These are phyloP conservation scores for Pterophyllum scalare DNA, from an alignment of 2,113 vertebrate species.

Conservation along the genomic window DNA sequence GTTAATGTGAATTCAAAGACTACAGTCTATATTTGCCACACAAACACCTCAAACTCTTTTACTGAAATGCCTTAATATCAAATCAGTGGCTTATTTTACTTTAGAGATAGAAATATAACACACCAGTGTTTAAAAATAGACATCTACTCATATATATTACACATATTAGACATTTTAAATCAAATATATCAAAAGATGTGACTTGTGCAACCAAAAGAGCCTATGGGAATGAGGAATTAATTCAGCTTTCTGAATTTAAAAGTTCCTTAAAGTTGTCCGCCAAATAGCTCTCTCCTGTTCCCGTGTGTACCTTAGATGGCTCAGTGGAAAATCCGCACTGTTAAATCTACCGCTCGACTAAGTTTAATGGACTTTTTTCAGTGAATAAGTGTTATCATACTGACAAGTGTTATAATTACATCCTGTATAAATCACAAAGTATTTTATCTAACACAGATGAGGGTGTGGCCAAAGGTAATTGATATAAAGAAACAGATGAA, in stretches of 20 bases:
- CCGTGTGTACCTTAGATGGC: no score
- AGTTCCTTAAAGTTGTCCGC: no score
- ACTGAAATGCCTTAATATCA: background rate
- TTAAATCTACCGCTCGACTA: background rate
- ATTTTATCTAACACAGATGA: no score
- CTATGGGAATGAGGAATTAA: background rate
- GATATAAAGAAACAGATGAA: no score
- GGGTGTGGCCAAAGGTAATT: no score
- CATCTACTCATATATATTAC: background rate
- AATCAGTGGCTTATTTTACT: background rate
- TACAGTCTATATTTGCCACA: background rate
- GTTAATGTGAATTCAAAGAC: slow-evolving; percentile 11
- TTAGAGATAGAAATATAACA: background rate
- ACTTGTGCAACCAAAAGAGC: background rate
- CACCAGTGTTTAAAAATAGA: no score
- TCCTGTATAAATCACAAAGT: background rate
- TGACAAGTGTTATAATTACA: background rate
- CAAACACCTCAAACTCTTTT: background rate
- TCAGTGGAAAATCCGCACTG: no score
- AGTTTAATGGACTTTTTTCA: background rate
- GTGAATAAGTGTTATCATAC: background rate
- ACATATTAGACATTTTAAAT: background rate
- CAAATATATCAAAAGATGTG: background rate
- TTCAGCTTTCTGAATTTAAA: background rate
- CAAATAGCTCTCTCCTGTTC: no score